phyloP scores from a whole-genome alignment of 2,888 invertebrate genomes.

The Dasysyrphus tricinctus region DNA sequence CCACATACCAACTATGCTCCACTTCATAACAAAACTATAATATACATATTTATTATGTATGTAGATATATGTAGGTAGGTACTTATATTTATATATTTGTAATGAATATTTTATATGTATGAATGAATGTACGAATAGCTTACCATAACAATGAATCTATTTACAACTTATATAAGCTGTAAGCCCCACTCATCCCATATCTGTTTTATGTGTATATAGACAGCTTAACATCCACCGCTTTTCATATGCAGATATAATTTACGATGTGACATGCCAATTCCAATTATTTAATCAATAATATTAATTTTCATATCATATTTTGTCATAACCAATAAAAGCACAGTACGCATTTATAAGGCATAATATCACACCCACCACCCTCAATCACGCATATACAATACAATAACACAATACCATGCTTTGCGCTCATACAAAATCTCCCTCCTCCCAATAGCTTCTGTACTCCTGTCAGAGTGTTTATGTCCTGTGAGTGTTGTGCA shows the following conservation, averaged over 20 bases:
- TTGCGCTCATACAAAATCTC: background rate
- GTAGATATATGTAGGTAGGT: background rate
- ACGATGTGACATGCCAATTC: constrained; percentile 82
- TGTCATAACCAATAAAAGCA: constrained; percentile 83
- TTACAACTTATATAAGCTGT: constrained; percentile 12
- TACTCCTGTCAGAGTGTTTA: constrained; percentile 40
- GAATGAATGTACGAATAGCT: background rate
- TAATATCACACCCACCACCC: background rate
- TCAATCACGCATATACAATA: constrained; percentile 31
- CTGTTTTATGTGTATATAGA: background rate
- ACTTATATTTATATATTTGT: background rate
- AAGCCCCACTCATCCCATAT: constrained; percentile 5
- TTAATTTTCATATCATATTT: constrained; percentile 84
- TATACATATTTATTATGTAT: constrained; percentile 1
- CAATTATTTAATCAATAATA: constrained; percentile 84
- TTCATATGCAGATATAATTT: constrained; percentile 78
- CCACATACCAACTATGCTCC: background rate
- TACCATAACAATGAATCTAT: constrained; percentile 33
- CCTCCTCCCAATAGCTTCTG: background rate
- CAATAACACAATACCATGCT: constrained; percentile 3
- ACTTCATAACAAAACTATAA: constrained; percentile 38
- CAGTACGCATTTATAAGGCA: constrained; percentile 77
- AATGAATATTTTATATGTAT: no score
- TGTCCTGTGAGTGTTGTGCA: constrained; percentile 68
- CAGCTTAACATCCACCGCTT: constrained; percentile 71